Percentiles rank a stretch among this genome's conserved stretches.
These are phyloP conservation scores for Sebastes elongatus DNA, from an alignment of 2,797 vertebrate species.

Conservation along the genomic window DNA sequence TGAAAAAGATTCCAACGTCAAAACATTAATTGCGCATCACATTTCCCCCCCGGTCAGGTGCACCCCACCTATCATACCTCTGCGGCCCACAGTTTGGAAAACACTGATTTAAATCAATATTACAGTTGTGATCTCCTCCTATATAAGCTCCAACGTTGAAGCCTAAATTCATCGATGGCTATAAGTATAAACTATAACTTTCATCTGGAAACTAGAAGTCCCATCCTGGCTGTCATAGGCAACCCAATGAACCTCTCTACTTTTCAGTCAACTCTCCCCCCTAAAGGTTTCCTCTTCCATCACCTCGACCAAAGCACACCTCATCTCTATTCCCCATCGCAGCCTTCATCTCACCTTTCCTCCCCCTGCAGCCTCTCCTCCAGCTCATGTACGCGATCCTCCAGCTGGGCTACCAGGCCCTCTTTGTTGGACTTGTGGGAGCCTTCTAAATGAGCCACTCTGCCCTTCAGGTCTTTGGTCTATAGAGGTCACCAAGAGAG, in stretches of 20 bases:
- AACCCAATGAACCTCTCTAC: constrained; percentile 4
- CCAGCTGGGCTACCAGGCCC: constrained; percentile 91
- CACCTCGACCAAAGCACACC: background rate
- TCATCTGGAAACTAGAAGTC: background rate
- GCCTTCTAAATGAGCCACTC: constrained; percentile 90
- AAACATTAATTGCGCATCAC: too few species aligned
- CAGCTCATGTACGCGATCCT: constrained; percentile 90
- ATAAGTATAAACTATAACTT: background rate
- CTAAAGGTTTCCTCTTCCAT: background rate
- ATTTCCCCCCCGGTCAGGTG: too few species aligned
- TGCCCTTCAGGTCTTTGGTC: constrained; percentile 95
- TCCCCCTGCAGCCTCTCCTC: constrained; percentile 92
- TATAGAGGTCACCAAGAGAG: constrained; percentile 56
- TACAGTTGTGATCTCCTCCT: background rate
- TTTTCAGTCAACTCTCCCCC: background rate
- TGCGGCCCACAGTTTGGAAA: too few species aligned
- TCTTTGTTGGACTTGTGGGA: constrained; percentile 94
- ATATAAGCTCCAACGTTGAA: background rate
- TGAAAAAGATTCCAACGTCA: too few species aligned
- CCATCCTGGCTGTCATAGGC: background rate
- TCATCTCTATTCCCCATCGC: constrained; percentile 1
- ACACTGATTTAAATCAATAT: background rate
- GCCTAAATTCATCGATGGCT: background rate
- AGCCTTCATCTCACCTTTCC: constrained; percentile 86
- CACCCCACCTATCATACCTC: too few species aligned